These are phyloP conservation scores for Eulacestoma nigropectus DNA, from an alignment of 2,113 vertebrate genomes.

Conservation along the genomic window DNA sequence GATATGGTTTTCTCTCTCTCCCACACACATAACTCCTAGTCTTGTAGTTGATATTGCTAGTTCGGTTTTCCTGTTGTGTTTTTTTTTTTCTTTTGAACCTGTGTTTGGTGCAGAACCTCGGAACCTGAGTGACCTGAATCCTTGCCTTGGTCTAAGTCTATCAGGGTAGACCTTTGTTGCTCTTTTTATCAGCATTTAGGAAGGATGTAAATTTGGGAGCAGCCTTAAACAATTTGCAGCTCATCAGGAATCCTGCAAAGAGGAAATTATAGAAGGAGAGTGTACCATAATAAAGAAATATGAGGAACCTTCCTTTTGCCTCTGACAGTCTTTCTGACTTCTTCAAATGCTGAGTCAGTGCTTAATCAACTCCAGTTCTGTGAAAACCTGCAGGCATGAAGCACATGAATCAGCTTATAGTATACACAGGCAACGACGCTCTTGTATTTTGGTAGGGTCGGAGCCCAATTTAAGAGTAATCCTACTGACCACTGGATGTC, in stretches of 20 bases:
- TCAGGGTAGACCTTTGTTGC: not conserved
- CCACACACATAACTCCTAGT: not conserved
- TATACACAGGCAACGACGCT: not conserved
- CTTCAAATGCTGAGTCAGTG: not conserved
- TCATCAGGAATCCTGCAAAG: not conserved
- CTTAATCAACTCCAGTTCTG: not conserved
- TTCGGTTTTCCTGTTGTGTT: not conserved
- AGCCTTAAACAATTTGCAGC: not conserved
- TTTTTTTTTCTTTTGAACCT: not conserved
- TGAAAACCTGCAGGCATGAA: not conserved
- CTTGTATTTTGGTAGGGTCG: not conserved
- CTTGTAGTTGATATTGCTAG: not conserved
- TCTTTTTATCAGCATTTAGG: not conserved
- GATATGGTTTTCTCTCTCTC: not conserved
- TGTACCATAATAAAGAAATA: not conserved
- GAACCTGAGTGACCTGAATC: not conserved
- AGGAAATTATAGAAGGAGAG: not conserved
- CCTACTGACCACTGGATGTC: constrained; percentile 79
- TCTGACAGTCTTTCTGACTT: not conserved
- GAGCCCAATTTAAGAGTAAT: constrained; percentile 62
- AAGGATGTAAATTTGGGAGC: not conserved
- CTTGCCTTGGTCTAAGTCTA: not conserved
- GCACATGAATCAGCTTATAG: not conserved
- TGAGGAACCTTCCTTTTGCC: not conserved
- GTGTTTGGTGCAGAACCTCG: not conserved